These are phyloP conservation scores for Ctenomys sociabilis DNA, from an alignment of 2,113 vertebrate genomes.

Conservation along the genomic window DNA sequence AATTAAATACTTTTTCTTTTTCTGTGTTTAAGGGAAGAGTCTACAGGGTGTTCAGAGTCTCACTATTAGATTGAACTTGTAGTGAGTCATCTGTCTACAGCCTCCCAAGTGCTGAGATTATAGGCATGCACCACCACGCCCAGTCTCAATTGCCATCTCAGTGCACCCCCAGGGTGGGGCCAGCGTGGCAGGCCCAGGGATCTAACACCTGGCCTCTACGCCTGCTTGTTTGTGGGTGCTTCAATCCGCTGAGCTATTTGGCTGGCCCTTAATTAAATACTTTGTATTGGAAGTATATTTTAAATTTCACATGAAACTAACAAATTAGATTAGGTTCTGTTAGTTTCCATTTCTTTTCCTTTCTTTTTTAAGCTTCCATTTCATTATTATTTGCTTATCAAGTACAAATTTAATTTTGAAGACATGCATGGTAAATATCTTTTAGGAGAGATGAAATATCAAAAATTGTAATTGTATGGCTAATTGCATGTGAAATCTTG, in stretches of 20 bases:
- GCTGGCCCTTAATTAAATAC: background rate
- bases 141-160: too few relatives aligned
- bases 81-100: too few relatives aligned
- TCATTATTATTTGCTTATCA: slow-evolving; percentile 14
- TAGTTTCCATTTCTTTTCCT: slow-evolving; percentile 16
- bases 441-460: background rate
- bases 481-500: background rate
- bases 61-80: too few relatives aligned
- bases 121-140: too few relatives aligned
- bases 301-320: slow-evolving; percentile 7
- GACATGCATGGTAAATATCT: background rate
- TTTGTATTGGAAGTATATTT: background rate
- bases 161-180: too few relatives aligned
- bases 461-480: background rate
- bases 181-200: too few relatives aligned
- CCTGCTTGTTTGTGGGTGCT: too few relatives aligned
- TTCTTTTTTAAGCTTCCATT: background rate
- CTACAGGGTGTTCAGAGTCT: too few relatives aligned
- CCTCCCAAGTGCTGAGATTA: too few relatives aligned
- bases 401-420: slow-evolving; percentile 42
- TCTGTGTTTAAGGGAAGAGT: too few relatives aligned
- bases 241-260: too few relatives aligned
- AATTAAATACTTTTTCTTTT: slow-evolving; percentile 4
- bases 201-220: too few relatives aligned
- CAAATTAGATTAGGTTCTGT: background rate